Conservation (phyloP, 30 jellyfish, hydroid and myxozoan genomes). For the Chrysaora quinquecirrha region DNA sequence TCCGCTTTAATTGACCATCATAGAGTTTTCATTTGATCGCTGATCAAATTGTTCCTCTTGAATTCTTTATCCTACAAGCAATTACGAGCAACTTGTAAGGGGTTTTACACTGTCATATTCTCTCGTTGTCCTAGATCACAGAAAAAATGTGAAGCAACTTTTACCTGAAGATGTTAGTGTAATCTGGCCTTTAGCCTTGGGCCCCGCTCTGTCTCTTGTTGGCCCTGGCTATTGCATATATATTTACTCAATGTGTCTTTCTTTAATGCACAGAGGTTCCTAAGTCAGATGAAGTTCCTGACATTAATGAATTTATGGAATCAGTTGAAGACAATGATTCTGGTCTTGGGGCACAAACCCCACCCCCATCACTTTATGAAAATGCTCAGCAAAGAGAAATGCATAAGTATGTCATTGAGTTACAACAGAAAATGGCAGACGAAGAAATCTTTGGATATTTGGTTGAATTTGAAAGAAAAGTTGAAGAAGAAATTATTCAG, state of each 20-base stretch:
- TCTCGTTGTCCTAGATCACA: too few relatives aligned
- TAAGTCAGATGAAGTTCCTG: constrained; percentile 50
- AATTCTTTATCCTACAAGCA: too few relatives aligned
- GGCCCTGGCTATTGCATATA: not conserved
- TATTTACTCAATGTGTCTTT: not conserved
- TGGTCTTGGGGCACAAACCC: constrained; percentile 36
- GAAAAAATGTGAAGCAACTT: too few relatives aligned
- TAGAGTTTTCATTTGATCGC: too few relatives aligned
- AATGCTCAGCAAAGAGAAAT: constrained; percentile 54
- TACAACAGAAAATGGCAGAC: constrained; percentile 80
- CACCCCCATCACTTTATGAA: constrained; percentile 67
- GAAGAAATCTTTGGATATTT: constrained; percentile 89
- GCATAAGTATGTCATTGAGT: constrained; percentile 71
- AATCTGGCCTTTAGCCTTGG: not conserved
- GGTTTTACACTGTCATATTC: too few relatives aligned
- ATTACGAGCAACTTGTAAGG: too few relatives aligned
- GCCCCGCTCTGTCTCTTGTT: not conserved
- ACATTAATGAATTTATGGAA: constrained; percentile 30
- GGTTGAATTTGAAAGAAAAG: constrained; percentile 83
- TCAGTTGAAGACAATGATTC: constrained; percentile 23
- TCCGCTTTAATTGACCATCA: too few relatives aligned
- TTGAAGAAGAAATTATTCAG: constrained; percentile 84
- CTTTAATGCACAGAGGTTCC: constrained; percentile 8
- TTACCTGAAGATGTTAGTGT: too few relatives aligned
- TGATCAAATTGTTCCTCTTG: too few relatives aligned